Evolutionary conservation across 2,113 vertebrate genomes (phyloP).

Genomic region (Stictonetta naevosa): DNA sequence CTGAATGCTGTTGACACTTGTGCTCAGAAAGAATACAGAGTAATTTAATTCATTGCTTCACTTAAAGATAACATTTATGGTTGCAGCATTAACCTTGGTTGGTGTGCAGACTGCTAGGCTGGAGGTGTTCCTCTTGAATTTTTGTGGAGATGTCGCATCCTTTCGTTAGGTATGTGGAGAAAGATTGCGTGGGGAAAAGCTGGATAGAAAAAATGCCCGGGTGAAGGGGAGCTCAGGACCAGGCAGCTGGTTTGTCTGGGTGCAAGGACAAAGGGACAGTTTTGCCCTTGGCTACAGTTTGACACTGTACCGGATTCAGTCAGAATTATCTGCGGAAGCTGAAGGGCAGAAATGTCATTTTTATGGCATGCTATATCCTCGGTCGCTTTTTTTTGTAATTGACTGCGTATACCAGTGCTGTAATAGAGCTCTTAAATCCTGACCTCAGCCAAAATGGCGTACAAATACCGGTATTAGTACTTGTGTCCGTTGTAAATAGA

Average conservation of each 20-base stretch:
- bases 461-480: not conserved
- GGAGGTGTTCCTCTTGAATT: not conserved
- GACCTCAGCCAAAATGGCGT: not conserved
- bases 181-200: not conserved
- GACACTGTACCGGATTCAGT: conserved; percentile 41
- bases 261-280: conserved; percentile 58
- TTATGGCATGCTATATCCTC: conserved; percentile 39
- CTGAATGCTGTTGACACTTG: conserved; percentile 32
- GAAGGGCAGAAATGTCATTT: conserved; percentile 61
- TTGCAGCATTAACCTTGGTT: conserved; percentile 13
- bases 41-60: conserved; percentile 57
- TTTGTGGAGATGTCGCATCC: not conserved
- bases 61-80: conserved; percentile 16
- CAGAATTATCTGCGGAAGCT: conserved; percentile 23
- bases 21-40: not conserved
- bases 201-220: not conserved
- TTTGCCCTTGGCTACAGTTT: conserved; percentile 51
- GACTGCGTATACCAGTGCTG: not conserved
- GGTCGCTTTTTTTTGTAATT: conserved; percentile 13
- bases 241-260: not conserved
- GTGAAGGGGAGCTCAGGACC: not conserved
- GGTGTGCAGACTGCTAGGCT: not conserved
- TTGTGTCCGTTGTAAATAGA: not conserved
- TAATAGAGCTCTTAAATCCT: conserved; percentile 53
- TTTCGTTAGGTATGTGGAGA: not conserved